Evolutionary conservation across 1,140 invertebrate genomes (phyloP), one percentile per base, ranked within the genome.

Genomic region (Calephelis virginiensis): DNA sequence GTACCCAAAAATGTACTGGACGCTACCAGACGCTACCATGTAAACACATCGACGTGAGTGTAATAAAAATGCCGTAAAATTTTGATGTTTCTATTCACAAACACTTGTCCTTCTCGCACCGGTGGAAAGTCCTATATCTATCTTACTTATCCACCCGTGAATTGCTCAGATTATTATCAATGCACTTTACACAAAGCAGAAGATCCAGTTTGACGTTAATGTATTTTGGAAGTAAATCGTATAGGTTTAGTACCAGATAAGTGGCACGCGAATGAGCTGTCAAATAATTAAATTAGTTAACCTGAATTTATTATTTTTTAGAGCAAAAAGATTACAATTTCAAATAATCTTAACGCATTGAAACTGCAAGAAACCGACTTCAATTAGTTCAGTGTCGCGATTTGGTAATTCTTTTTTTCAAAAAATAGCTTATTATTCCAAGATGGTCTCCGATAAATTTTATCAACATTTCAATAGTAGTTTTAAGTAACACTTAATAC

Each of bases 141-240:
- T 86, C 80, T 61, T 75, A 7, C 67, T 84, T 76, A 0, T 63
- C 12, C 76, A 61, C 66, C 77, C 76, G 78, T 86, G 84, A 86
- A 86, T 81, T 80, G 82, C 75, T 81, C 73, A 80, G 84, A 89
- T 85, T 89, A 90, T 89, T 90, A 90, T 90, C 88, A 88, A 90
- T 90, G 88, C 83, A 89, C 82, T 90, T 90, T 90, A 90, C 88
- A 90, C 80, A 89, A 89, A 90, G 82, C 88, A 90, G 88, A 90
- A 87, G 85, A 83, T 77, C 75, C 79, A 77, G 75, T 79, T 79
- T 87, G 86, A 90, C 88, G 78, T 89, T 90, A 79, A 90, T 90
- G 88, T 88, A 86, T 83, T 84, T 88, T 86, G 86, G 84, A 82
- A 81, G 85, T 89, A 88, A 89, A 87, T 89, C 78, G 86, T 89